Conservation (phyloP, 2,797 vertebrate species). For the Coracias cyanogaster region DNA sequence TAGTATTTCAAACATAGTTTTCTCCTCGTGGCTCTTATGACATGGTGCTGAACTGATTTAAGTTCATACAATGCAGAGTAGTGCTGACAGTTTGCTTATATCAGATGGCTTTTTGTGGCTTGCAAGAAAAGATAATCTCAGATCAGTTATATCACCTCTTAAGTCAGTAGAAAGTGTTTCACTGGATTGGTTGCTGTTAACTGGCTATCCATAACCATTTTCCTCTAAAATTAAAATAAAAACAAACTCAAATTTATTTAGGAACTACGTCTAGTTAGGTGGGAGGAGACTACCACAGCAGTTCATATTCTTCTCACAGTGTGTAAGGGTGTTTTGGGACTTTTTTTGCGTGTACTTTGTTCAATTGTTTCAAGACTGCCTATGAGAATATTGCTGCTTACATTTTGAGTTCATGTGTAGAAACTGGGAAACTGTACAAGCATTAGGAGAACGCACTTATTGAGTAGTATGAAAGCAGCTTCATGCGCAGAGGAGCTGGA, state of each 20-base stretch:
- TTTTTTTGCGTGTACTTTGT: not conserved
- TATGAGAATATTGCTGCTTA: not conserved
- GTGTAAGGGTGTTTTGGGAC: fast-evolving
- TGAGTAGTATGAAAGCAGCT: not conserved
- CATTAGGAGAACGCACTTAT: not conserved
- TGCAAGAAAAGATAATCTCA: not conserved
- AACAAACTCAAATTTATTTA: not conserved
- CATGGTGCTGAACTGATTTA: not conserved
- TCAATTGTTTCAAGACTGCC: not conserved
- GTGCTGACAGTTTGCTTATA: not conserved
- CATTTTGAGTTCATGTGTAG: not conserved
- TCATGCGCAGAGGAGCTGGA: not conserved
- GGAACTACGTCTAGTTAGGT: not conserved
- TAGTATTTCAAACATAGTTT: not conserved
- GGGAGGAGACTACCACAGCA: not conserved
- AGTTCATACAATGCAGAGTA: not conserved
- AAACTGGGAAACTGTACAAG: not conserved
- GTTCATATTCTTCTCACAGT: not conserved
- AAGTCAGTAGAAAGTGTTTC: not conserved
- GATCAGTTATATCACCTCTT: not conserved
- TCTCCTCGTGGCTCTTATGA: not conserved
- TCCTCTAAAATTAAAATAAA: not conserved
- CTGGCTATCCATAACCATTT: not conserved
- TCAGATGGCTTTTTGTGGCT: not conserved
- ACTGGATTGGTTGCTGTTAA: not conserved